Percentiles rank a stretch among this genome's conserved stretches.
These are phyloP conservation scores for Cheilosia urbana DNA, from an alignment of 2,888 invertebrate species.

Conservation along the genomic window DNA sequence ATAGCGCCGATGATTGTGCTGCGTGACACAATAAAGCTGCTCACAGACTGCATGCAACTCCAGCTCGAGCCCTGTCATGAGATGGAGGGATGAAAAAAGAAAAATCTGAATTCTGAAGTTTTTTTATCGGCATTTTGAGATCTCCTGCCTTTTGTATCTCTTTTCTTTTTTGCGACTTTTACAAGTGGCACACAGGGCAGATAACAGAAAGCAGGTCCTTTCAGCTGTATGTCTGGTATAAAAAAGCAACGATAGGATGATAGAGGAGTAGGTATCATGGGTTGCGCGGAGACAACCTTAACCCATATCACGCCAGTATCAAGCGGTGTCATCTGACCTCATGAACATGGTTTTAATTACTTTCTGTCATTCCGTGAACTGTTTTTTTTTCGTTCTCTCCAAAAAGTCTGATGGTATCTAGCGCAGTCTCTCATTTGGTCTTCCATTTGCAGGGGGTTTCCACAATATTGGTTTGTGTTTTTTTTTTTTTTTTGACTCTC, in stretches of 20 bases:
- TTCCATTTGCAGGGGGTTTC: slow-evolving; percentile 37
- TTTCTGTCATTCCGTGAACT: slow-evolving; percentile 65
- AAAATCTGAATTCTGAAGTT: slow-evolving; percentile 51
- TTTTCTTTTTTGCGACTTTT: slow-evolving; percentile 10
- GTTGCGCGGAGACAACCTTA: slow-evolving; percentile 59
- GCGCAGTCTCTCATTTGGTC: slow-evolving; percentile 45
- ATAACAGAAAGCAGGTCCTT: slow-evolving; percentile 56
- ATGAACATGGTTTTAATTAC: slow-evolving; percentile 74
- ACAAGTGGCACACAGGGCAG: slow-evolving; percentile 41
- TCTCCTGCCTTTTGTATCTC: slow-evolving; percentile 40
- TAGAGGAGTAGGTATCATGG: slow-evolving; percentile 19
- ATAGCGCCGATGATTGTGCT: slow-evolving; percentile 61
- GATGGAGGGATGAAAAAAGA: slow-evolving; percentile 30
- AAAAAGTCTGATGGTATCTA: slow-evolving; percentile 53
- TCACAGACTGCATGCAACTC: slow-evolving; percentile 62
- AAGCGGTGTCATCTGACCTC: slow-evolving; percentile 70
- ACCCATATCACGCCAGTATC: slow-evolving; percentile 68
- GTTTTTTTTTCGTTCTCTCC: slow-evolving; percentile 18
- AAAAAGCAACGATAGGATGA: slow-evolving; percentile 44
- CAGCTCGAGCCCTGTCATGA: slow-evolving; percentile 31
- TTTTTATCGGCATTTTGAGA: slow-evolving; percentile 51
- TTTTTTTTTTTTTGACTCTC: background rate
- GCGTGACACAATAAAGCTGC: slow-evolving; percentile 72
- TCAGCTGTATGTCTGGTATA: slow-evolving; percentile 24
- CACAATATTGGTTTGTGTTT: background rate